Evolutionary conservation across 2,888 invertebrate species (phyloP).

Genomic region (Mesorhabditis belari): DNA sequence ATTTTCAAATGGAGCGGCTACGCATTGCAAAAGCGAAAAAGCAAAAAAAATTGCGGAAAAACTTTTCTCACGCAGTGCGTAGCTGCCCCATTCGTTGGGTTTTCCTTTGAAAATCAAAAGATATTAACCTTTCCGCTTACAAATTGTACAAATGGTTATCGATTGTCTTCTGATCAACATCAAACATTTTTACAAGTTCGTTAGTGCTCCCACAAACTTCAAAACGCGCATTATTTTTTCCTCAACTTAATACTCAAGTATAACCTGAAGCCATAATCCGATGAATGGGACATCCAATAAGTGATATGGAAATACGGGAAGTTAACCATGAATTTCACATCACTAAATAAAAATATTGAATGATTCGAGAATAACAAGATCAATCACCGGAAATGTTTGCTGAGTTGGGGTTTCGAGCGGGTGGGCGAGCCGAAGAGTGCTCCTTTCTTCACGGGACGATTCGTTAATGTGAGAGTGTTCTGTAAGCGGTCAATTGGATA

Average conservation of each 20-base stretch:
- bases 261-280: constrained; percentile 38
- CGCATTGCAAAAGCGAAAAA: neutral
- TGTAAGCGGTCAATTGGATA: too few relatives aligned
- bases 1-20: too few relatives aligned
- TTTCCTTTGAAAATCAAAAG: too few relatives aligned
- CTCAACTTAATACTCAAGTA: too few relatives aligned
- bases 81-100: too few relatives aligned
- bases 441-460: constrained; percentile 86
- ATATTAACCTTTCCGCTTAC: too few relatives aligned
- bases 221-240: too few relatives aligned
- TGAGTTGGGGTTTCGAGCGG: constrained; percentile 80
- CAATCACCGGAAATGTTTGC: constrained; percentile 67
- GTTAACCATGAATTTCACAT: constrained; percentile 76
- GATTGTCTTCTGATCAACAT: too few relatives aligned
- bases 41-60: too few relatives aligned
- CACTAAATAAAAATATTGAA: constrained; percentile 60
- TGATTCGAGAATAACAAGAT: constrained; percentile 14
- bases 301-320: constrained; percentile 72
- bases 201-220: too few relatives aligned
- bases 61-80: too few relatives aligned
- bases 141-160: neutral
- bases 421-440: constrained; percentile 75
- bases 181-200: too few relatives aligned
- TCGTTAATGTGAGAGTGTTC: constrained; percentile 71
- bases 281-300: constrained; percentile 84